Conservation (phyloP, 2,888 invertebrate species). For the Amaurobius ferox region DNA sequence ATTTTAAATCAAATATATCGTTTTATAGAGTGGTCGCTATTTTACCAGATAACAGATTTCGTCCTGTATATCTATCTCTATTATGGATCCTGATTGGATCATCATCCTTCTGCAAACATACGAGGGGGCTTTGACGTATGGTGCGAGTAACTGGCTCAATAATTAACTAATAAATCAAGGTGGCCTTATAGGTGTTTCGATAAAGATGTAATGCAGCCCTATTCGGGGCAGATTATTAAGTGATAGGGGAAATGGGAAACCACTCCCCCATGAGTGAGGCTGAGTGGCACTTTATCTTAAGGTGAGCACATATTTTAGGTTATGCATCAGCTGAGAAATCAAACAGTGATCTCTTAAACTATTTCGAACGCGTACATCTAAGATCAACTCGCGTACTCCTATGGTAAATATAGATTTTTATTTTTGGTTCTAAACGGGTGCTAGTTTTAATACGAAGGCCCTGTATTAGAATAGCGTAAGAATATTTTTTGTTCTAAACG, state of each 20-base stretch:
- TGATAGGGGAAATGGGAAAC: constrained; percentile 23
- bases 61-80: constrained; percentile 26
- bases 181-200: constrained; percentile 32
- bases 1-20: constrained; percentile 30
- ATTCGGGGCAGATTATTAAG: constrained; percentile 24
- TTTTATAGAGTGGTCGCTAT: constrained; percentile 30
- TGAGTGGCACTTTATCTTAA: constrained; percentile 32
- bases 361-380: too few species aligned
- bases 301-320: too few species aligned
- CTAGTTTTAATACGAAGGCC: too few species aligned
- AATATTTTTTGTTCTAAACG: too few species aligned
- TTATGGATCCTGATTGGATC: constrained; percentile 49
- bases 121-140: not conserved
- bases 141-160: constrained; percentile 21
- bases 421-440: too few species aligned
- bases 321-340: too few species aligned
- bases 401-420: too few species aligned
- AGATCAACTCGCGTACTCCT: too few species aligned
- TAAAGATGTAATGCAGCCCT: constrained; percentile 33
- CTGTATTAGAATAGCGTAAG: too few species aligned
- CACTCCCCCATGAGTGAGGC: constrained; percentile 28
- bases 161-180: constrained; percentile 58
- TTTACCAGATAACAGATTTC: constrained; percentile 55
- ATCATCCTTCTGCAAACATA: constrained; percentile 26
- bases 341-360: too few species aligned